Base-by-base conservation (phyloP, 2,888 invertebrate species). In the Resseliella maxima region DNA sequence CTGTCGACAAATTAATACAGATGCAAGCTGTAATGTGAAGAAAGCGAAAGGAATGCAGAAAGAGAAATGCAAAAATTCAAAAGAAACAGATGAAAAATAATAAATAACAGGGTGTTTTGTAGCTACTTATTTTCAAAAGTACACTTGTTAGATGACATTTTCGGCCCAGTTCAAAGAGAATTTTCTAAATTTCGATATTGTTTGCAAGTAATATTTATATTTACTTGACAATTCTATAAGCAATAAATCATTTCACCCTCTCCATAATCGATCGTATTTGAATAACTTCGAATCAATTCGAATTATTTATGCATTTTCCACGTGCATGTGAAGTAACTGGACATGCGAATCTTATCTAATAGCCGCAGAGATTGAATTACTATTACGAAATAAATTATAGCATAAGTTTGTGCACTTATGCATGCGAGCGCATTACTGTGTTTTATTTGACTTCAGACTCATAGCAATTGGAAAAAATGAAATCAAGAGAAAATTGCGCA, bases 381-480 rank as follows among this genome's bases (percentile, higher is more conserved):
- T 72, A 72, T 72, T 72, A 72, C 72, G 72, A 72, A 72, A 72
- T 72, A 72, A 72, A 72, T 72, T 72, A 72, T 72, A 35, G 72
- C 72, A 72, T 72, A 72, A 72, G 31, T 72, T 27, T 59, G 35
- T 72, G 72, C 72, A 72, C 72, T 72, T 72, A 72, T 72, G 72
- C 72, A 72, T 72, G 31, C 72, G 35, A 35, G 35, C 72, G 72
- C 72, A 72, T 72, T 35, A 72, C 27, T 35, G 72, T 72, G 35
- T 72, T 72, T 72, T 24, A 27, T 27, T 59, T 5, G 5, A 59
- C 41, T 50, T 50, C 46, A 8, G 59, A 59, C 59, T 6, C 5
- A 50, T 15, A 5, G 24, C 5, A 59, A 59, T 24, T 24, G 24
- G 10, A 2, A 59, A 59, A 59, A n/a, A 59, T 50, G 46, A 50